These are phyloP conservation scores for Sebastes steindachneri DNA, from an alignment of 2,797 vertebrate species.

Conservation along the genomic window DNA sequence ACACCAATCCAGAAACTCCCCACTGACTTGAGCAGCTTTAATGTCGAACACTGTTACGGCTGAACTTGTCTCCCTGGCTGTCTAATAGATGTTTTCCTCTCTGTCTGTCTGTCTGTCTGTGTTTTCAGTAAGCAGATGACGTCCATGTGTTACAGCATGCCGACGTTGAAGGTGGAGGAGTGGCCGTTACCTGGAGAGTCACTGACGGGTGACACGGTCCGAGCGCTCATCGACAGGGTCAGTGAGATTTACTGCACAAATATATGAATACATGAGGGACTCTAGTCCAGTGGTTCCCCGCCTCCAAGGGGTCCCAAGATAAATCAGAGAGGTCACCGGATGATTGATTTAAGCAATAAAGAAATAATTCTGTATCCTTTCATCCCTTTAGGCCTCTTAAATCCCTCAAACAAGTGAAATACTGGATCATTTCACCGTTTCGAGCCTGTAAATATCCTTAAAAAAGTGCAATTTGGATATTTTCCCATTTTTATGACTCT, in stretches of 20 bases:
- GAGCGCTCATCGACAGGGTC: slow-evolving; percentile 93
- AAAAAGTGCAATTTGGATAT: neutral
- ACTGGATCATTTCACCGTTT: neutral
- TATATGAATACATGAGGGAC: neutral
- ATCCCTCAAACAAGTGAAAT: neutral
- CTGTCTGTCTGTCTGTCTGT: slow-evolving; percentile 10
- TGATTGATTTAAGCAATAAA: neutral
- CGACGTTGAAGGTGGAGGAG: slow-evolving; percentile 92
- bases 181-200: slow-evolving; percentile 89
- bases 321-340: neutral
- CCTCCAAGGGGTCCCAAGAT: neutral
- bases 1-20: neutral
- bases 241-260: slow-evolving; percentile 16
- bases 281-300: neutral
- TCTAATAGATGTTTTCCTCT: slow-evolving; percentile 13
- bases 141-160: slow-evolving; percentile 86
- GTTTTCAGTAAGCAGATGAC: slow-evolving; percentile 82
- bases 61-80: neutral
- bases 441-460: neutral
- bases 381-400: neutral
- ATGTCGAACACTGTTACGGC: neutral
- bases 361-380: no score
- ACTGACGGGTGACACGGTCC: slow-evolving; percentile 87
- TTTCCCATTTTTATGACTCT: neutral
- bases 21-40: neutral